Evolutionary conservation across 2,113 vertebrate genomes (phyloP).

Genomic region (Pedetes capensis): DNA sequence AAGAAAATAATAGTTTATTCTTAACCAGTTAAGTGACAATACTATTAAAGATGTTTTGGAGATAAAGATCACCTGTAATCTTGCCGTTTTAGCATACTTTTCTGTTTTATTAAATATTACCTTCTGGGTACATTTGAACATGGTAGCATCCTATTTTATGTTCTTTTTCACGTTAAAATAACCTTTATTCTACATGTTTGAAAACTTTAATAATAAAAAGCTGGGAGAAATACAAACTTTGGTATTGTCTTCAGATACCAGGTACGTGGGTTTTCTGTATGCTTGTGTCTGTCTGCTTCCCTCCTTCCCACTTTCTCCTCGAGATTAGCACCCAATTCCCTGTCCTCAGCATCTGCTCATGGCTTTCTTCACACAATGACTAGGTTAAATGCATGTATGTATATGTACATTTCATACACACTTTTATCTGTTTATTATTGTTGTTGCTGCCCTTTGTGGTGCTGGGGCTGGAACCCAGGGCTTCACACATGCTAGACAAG

Average conservation of each 20-base stretch:
- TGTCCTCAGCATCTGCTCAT: background rate
- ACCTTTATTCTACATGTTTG: constrained; percentile 5
- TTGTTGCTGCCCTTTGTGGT: too few species aligned
- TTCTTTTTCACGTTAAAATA: background rate
- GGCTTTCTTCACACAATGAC: constrained; percentile 10
- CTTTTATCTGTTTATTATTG: too few species aligned
- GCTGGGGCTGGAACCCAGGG: too few species aligned
- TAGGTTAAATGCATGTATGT: background rate
- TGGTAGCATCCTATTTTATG: background rate
- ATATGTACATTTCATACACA: background rate
- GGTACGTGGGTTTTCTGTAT: background rate
- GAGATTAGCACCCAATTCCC: background rate
- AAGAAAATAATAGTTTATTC: background rate
- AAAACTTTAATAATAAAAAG: constrained; percentile 37
- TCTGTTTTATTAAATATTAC: constrained; percentile 2
- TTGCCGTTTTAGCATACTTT: constrained; percentile 9
- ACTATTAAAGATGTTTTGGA: constrained; percentile 11
- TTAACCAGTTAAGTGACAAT: constrained; percentile 24
- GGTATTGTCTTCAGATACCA: background rate
- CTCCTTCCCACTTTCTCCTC: background rate
- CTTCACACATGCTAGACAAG: too few species aligned
- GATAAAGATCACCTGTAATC: constrained; percentile 8
- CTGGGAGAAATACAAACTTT: background rate
- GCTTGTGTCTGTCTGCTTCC: background rate
- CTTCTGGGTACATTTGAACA: background rate